Evolutionary conservation across 2,797 vertebrate species (phyloP).

Genomic region (Diceros bicornis): DNA sequence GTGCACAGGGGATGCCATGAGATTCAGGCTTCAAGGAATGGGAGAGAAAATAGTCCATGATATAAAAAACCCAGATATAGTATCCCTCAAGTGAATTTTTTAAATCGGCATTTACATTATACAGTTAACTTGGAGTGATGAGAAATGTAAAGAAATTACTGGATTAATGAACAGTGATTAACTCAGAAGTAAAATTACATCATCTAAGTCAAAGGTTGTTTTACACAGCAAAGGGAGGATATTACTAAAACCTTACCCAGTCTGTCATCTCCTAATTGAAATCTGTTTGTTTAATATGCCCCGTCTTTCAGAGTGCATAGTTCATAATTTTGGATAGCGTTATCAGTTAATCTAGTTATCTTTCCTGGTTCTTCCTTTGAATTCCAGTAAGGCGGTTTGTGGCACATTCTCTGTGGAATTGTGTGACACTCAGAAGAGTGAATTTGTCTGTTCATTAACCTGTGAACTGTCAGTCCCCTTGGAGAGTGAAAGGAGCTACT

Average conservation of each 20-base stretch:
- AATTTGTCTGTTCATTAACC: conserved; percentile 84
- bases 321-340: conserved; percentile 56
- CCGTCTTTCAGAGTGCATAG: conserved; percentile 52
- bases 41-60: conserved; percentile 31
- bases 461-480: conserved; percentile 80
- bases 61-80: conserved; percentile 50
- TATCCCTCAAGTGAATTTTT: conserved; percentile 66
- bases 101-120: conserved; percentile 50
- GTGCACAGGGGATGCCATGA: conserved; percentile 55
- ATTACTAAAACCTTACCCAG: conserved; percentile 41
- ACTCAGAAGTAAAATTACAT: conserved; percentile 74
- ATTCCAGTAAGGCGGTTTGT: conserved; percentile 52
- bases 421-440: conserved; percentile 74
- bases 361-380: conserved; percentile 61
- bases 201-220: conserved; percentile 63
- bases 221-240: not conserved
- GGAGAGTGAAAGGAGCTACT: conserved; percentile 66
- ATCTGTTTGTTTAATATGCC: conserved; percentile 75
- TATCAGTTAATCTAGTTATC: conserved; percentile 70
- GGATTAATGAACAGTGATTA: conserved; percentile 63
- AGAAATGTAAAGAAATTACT: conserved; percentile 75
- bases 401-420: conserved; percentile 37
- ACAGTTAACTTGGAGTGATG: conserved; percentile 70
- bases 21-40: conserved; percentile 69
- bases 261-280: conserved; percentile 77